Evolutionary conservation across 1,140 invertebrate species (phyloP).

Genomic region (Drosophila murphyi): DNA sequence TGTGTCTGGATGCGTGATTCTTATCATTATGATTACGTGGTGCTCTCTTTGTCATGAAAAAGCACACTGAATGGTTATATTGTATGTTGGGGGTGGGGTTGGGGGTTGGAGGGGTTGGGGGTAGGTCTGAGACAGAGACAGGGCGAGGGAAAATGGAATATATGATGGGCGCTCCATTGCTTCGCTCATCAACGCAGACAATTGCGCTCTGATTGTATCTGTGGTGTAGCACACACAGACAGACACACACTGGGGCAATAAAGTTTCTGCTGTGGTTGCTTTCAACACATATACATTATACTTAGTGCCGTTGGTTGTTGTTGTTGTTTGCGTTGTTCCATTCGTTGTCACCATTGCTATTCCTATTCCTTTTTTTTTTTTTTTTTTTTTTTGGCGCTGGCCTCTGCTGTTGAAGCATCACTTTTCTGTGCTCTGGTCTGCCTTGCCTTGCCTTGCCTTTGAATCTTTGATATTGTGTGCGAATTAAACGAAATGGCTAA

Average conservation of each 20-base stretch:
- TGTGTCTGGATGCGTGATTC: constrained; percentile 63
- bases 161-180: constrained; percentile 54
- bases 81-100: not conserved
- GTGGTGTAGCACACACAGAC: constrained; percentile 36
- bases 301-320: constrained; percentile 63
- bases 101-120: not conserved
- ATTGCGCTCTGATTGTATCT: constrained; percentile 80
- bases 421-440: not conserved
- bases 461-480: constrained; percentile 76
- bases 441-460: constrained; percentile 37
- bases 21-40: constrained; percentile 79
- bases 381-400: constrained; percentile 20
- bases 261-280: constrained; percentile 72
- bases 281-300: constrained; percentile 78
- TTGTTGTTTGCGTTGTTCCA: constrained; percentile 42
- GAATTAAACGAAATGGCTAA: constrained; percentile 82
- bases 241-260: constrained; percentile 56
- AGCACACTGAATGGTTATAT: constrained; percentile 14
- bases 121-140: constrained; percentile 3
- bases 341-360: constrained; percentile 54
- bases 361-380: constrained; percentile 10
- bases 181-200: constrained; percentile 76
- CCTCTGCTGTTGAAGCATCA: constrained; percentile 36
- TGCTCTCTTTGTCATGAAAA: constrained; percentile 68
- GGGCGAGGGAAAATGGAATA: constrained; percentile 5